Conservation (phyloP, 2,888 invertebrate species). For the Drosophila pegasa region DNA sequence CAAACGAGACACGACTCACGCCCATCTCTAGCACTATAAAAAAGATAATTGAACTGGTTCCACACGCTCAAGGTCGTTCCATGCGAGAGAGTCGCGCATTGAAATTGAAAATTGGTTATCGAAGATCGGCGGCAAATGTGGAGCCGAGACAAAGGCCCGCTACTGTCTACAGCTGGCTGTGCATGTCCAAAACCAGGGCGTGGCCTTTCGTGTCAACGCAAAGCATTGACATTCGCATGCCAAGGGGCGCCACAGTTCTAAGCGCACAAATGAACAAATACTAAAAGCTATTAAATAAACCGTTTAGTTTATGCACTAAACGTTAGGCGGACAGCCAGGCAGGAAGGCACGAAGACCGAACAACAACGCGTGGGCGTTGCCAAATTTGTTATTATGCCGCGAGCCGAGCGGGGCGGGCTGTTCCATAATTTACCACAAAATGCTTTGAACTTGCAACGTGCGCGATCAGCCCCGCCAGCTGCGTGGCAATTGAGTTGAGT, state of each 20-base stretch:
- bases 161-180: slow-evolving; percentile 46
- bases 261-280: slow-evolving; percentile 25
- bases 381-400: slow-evolving; percentile 48
- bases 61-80: slow-evolving; percentile 70
- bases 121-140: slow-evolving; percentile 57
- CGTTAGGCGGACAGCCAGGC: not conserved
- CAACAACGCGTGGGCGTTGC: slow-evolving; percentile 54
- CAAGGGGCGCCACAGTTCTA: slow-evolving; percentile 34
- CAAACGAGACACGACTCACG: not conserved
- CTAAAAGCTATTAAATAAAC: slow-evolving; percentile 21
- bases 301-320: slow-evolving; percentile 22
- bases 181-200: slow-evolving; percentile 17
- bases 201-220: slow-evolving; percentile 55
- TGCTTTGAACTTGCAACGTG: slow-evolving; percentile 61
- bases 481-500: slow-evolving; percentile 26
- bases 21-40: slow-evolving; percentile 4
- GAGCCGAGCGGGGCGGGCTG: slow-evolving; percentile 9
- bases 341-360: slow-evolving; percentile 3
- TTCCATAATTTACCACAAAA: slow-evolving; percentile 56
- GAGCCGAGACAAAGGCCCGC: slow-evolving; percentile 54
- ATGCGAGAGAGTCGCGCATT: slow-evolving; percentile 53
- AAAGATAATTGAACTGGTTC: slow-evolving; percentile 56
- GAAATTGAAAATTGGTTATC: slow-evolving; percentile 59
- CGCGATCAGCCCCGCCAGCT: slow-evolving; percentile 47
- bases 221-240: slow-evolving; percentile 59